Conservation (phyloP, 2,888 invertebrate genomes). For the Hesperia comma region DNA sequence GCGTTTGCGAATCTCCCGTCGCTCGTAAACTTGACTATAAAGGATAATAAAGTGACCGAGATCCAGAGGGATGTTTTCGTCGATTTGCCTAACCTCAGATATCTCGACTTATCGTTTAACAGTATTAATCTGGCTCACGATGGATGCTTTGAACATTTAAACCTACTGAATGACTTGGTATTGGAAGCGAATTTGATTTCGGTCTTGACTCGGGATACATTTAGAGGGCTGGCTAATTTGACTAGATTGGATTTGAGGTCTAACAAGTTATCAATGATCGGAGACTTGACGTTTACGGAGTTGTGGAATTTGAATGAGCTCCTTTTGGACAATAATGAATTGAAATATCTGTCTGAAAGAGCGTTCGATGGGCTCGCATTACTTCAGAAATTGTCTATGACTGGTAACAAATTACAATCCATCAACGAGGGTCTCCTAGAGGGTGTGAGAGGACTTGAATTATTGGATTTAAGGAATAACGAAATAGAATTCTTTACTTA, state of each 20-base stretch:
- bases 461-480: conserved; percentile 91
- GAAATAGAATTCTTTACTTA: conserved; percentile 89
- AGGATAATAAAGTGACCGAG: conserved; percentile 90
- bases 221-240: conserved; percentile 89
- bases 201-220: conserved; percentile 90
- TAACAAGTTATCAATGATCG: conserved; percentile 90
- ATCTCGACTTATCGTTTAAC: conserved; percentile 93
- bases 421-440: conserved; percentile 89
- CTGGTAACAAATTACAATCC: conserved; percentile 89
- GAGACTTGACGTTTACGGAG: conserved; percentile 91
- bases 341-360: conserved; percentile 89
- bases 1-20: conserved; percentile 89
- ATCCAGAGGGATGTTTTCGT: conserved; percentile 90
- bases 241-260: conserved; percentile 89
- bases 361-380: conserved; percentile 90
- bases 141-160: conserved; percentile 90
- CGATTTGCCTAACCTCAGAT: conserved; percentile 88
- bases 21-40: conserved; percentile 88
- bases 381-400: conserved; percentile 88
- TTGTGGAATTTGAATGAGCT: conserved; percentile 89
- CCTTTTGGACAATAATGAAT: conserved; percentile 87
- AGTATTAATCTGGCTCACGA: conserved; percentile 93
- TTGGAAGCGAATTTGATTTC: conserved; percentile 90
- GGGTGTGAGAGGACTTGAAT: conserved; percentile 88
- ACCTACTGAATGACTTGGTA: conserved; percentile 90